Conservation (phyloP, 2,888 invertebrate genomes). For the Dicycla oo region DNA sequence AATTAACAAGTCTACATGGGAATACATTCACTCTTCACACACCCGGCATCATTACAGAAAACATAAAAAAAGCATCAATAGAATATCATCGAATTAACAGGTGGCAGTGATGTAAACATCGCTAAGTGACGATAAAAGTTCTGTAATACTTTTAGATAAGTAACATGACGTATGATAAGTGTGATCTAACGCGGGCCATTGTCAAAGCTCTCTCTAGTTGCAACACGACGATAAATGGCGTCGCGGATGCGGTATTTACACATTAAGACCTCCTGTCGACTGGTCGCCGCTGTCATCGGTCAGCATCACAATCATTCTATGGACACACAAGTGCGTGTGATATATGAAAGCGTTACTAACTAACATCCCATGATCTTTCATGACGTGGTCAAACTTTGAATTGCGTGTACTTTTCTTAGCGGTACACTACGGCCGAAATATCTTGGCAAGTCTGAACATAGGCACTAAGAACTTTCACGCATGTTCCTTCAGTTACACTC, state of each 20-base stretch:
- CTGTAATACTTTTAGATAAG: conserved; percentile 56
- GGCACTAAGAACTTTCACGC: too few species aligned
- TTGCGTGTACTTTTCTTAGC: conserved; percentile 20
- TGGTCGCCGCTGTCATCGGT: conserved; percentile 7
- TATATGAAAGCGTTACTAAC: conserved; percentile 57
- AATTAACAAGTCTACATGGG: conserved; percentile 36
- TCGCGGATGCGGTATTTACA: conserved; percentile 30
- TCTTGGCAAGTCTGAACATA: too few species aligned
- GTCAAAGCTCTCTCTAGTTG: conserved; percentile 65
- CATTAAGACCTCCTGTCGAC: conserved; percentile 21
- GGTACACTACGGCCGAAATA: too few species aligned
- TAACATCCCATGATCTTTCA: conserved; percentile 14
- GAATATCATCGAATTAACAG: conserved; percentile 25
- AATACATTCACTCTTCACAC: conserved; percentile 37
- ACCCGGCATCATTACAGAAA: conserved; percentile 13
- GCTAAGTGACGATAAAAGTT: conserved; percentile 58
- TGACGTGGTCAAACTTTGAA: conserved; percentile 7
- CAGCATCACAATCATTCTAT: conserved; percentile 13
- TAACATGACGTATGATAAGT: conserved; percentile 43
- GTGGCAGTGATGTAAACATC: conserved; percentile 50
- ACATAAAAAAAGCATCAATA: conserved; percentile 25
- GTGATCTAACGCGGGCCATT: conserved; percentile 62
- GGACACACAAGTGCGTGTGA: conserved; percentile 43
- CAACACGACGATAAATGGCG: conserved; percentile 53
- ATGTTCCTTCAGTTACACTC: too few species aligned